A percentile compares a stretch with the other conserved stretches of the same genome.
These are phyloP conservation scores for Erythrocebus patas DNA, from an alignment of 2,113 vertebrate species.

Conservation along the genomic window DNA sequence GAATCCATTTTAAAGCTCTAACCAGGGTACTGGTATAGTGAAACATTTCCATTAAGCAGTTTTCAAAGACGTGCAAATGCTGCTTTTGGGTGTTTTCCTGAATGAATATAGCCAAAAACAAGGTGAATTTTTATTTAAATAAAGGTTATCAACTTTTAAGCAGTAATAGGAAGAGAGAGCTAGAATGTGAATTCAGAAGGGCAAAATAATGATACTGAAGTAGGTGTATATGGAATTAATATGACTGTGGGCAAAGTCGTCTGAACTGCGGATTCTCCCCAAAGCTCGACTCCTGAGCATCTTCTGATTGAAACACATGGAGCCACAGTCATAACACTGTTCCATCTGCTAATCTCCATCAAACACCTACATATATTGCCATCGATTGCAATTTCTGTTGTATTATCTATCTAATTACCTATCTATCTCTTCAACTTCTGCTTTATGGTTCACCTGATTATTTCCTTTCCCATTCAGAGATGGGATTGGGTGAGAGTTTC, in stretches of 20 bases:
- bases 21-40: background rate
- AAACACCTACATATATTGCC: background rate
- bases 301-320: background rate
- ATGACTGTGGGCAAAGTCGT: background rate
- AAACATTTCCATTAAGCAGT: background rate
- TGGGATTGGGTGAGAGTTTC: conserved; percentile 61
- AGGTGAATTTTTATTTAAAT: conserved; percentile 2
- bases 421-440: background rate
- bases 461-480: conserved; percentile 63
- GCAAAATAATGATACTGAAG: background rate
- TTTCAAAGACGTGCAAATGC: background rate
- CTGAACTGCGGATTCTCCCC: background rate
- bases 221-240: background rate
- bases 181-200: background rate
- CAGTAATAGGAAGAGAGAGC: background rate
- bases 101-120: background rate
- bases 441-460: conserved; percentile 48
- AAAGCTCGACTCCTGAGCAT: background rate
- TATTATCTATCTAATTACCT: conserved; percentile 25
- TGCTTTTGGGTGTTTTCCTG: background rate
- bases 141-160: background rate
- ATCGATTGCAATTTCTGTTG: background rate
- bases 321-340: background rate
- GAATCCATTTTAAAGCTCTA: background rate
- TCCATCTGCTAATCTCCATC: background rate